A percentile compares a stretch with the other conserved stretches of the same genome.
These are phyloP conservation scores for Nemurella pictetii DNA, from an alignment of 2,888 invertebrate genomes.

Conservation along the genomic window DNA sequence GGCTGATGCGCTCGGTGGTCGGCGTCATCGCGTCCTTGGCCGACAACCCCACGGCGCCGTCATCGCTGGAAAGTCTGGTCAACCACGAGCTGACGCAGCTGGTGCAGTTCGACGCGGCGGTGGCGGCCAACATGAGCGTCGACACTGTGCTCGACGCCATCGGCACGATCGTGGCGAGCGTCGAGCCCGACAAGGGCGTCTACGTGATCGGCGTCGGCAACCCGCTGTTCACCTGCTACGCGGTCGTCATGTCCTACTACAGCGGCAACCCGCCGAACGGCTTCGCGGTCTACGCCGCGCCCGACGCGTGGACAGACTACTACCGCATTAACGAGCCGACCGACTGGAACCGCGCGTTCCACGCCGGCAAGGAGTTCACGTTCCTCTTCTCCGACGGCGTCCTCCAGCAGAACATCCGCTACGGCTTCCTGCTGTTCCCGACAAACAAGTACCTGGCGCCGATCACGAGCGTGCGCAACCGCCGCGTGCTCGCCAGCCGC, in stretches of 20 bases:
- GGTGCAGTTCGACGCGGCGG: not conserved
- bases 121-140: not conserved
- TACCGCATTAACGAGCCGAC: not conserved
- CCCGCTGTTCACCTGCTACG: not conserved
- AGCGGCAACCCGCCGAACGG: not conserved
- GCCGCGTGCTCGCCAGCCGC: not conserved
- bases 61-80: not conserved
- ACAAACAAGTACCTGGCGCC: not conserved
- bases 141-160: not conserved
- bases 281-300: not conserved
- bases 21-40: not conserved
- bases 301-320: not conserved
- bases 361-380: not conserved
- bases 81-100: not conserved
- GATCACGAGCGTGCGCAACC: not conserved
- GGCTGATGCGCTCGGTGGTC: not conserved
- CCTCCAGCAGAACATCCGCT: not conserved
- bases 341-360: not conserved
- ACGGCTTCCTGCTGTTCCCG: not conserved
- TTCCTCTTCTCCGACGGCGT: not conserved
- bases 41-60: not conserved
- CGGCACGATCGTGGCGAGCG: not conserved
- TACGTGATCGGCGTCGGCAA: not conserved
- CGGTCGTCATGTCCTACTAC: not conserved
- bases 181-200: not conserved